A percentile compares a stretch with the other conserved stretches of the same genome.
Evolutionary conservation across 1,140 invertebrate genomes (phyloP).

Genomic region (Scaptomyza pallida): DNA sequence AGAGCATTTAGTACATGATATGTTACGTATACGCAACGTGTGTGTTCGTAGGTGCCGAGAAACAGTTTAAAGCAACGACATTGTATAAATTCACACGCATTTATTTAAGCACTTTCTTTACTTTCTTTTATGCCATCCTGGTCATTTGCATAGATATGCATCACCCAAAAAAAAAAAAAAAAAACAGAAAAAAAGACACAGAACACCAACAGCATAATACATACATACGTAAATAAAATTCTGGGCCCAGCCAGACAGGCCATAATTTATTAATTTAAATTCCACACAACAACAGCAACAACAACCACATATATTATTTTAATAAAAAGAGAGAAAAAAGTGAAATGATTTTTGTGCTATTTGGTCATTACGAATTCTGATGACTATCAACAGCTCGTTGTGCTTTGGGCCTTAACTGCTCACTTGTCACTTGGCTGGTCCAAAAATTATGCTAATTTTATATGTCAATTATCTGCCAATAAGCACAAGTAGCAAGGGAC

Average conservation of each 20-base stretch:
- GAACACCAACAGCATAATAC: constrained; percentile 17
- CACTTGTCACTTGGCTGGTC: constrained; percentile 54
- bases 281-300: constrained; percentile 34
- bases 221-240: background rate
- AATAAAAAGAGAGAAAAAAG: constrained; percentile 57
- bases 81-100: constrained; percentile 36
- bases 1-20: constrained; percentile 9
- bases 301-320: constrained; percentile 52
- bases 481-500: constrained; percentile 50
- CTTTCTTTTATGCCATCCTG: constrained; percentile 23
- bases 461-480: constrained; percentile 83
- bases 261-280: constrained; percentile 79
- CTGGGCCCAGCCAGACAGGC: constrained; percentile 18
- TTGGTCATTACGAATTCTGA: constrained; percentile 76
- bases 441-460: constrained; percentile 81
- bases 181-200: background rate
- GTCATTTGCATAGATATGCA: constrained; percentile 63
- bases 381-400: constrained; percentile 55
- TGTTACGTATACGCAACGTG: constrained; percentile 18
- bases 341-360: constrained; percentile 65
- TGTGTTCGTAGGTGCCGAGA: background rate
- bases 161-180: constrained; percentile 23
- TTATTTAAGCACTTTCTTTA: constrained; percentile 58
- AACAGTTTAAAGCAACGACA: background rate
- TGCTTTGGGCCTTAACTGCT: constrained; percentile 49